Conservation (phyloP, 2,888 invertebrate genomes). For the Noctua fimbriata region DNA sequence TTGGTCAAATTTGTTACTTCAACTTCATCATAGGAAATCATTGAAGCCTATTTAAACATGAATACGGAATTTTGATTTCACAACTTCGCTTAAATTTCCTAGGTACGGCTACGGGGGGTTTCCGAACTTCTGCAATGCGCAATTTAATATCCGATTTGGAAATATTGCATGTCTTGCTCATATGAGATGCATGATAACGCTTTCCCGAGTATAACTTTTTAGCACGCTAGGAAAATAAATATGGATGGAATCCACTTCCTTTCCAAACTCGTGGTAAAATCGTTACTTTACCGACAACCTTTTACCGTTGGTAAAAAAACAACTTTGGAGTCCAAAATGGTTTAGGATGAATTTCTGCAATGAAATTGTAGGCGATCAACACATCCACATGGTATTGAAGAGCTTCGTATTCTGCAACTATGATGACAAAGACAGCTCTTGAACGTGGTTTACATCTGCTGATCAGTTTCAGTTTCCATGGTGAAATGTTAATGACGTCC, state of each 20-base stretch:
- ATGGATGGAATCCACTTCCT: neutral
- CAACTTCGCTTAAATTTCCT: neutral
- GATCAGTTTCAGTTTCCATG: neutral
- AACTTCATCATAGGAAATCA: neutral
- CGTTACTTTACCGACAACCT: neutral
- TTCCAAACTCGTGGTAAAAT: neutral
- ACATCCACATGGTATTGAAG: neutral
- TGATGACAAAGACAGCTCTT: neutral
- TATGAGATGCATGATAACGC: neutral
- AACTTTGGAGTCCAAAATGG: neutral
- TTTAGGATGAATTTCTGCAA: neutral
- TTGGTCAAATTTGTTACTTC: neutral
- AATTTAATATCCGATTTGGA: neutral
- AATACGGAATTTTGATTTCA: neutral
- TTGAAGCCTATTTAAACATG: neutral
- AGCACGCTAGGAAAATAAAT: neutral
- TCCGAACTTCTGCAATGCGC: slow-evolving; percentile 6
- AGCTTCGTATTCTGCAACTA: neutral
- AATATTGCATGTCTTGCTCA: neutral
- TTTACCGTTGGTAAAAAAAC: neutral
- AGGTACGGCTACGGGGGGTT: neutral
- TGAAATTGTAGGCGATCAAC: neutral
- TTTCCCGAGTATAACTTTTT: neutral
- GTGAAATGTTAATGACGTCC: slow-evolving; percentile 7
- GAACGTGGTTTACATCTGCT: neutral